Base-by-base conservation (phyloP, 2,113 vertebrate genomes). In the Galbula dea region DNA sequence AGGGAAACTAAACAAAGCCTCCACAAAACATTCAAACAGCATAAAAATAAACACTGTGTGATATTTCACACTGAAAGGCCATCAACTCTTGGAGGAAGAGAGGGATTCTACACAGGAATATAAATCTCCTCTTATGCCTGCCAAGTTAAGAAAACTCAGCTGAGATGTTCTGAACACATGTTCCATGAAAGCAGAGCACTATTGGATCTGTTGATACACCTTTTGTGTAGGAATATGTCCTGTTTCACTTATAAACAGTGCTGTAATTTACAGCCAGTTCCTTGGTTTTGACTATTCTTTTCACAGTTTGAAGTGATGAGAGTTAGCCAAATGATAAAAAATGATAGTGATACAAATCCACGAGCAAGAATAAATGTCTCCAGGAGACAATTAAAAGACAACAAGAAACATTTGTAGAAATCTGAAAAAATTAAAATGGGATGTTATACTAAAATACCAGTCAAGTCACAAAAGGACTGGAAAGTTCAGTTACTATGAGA, bases 31-130 rank as follows among this genome's bases (percentile, higher is more conserved):
- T 90, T 87, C 74, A 73, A 86, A 89, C 55, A 51, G 51, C 84
- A 73, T 84, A 79, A 94, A 96, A 96, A 96, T 83, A 96, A 96
- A 89, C 51, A 71, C 51, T 30, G 8, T 39, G 32, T 71, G 68
- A 32, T 89, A 81, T 62, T 96, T 96, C 93, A 94, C 87, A 94
- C 78, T 91, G 89, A 88, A 93, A 94, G 55, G 15, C 89, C 78
- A 83, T 66, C 75, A 80, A 27, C 20, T 3, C 83, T 26, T 52
- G 82, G 30, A 94, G 78, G 55, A 91, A 83, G 54, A 68, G 32
- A 61, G 16, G 36, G 43, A 74, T 52, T 26, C 66, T 74, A 26
- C 26, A 68, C 34, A 94, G 81, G 58, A 92, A 89, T 2, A 6
- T 63, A 51, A 30, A 37, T 54, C 49, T 75, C 22, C 24, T 86